A percentile compares a stretch with the other conserved stretches of the same genome.
Conservation (phyloP, 1,140 invertebrate species). For the Pachyrhynchus sulphureomaculatus region DNA sequence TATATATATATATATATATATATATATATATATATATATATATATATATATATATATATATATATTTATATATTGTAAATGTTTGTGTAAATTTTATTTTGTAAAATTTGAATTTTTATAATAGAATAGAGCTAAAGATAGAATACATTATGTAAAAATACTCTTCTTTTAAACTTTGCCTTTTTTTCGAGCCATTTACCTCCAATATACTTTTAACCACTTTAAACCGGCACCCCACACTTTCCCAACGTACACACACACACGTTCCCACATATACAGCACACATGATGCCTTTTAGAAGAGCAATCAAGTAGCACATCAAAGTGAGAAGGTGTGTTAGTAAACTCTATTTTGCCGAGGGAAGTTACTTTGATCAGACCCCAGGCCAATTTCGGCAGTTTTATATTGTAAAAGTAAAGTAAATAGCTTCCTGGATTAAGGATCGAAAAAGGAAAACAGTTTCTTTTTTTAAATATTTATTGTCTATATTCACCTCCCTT, state of each 20-base stretch:
- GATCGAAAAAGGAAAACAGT: neutral
- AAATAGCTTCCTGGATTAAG: conserved; percentile 2
- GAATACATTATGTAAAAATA: too few relatives aligned
- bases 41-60: too few relatives aligned
- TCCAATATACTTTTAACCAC: conserved; percentile 9
- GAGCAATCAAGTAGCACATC: conserved; percentile 36
- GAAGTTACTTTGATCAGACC: conserved; percentile 18
- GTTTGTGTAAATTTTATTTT: too few relatives aligned
- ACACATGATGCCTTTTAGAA: conserved; percentile 20
- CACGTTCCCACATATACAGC: too few relatives aligned
- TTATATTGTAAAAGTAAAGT: conserved; percentile 20
- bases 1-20: too few relatives aligned
- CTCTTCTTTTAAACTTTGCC: neutral
- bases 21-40: too few relatives aligned
- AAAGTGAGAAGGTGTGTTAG: conserved; percentile 37
- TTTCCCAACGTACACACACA: neutral
- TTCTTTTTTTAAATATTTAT: too few relatives aligned
- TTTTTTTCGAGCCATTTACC: conserved; percentile 11
- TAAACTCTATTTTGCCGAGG: conserved; percentile 33
- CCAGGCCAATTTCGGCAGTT: conserved; percentile 21
- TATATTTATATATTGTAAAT: too few relatives aligned
- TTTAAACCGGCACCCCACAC: conserved; percentile 6
- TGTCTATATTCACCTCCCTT: too few relatives aligned
- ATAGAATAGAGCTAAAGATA: too few relatives aligned
- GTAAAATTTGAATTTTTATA: too few relatives aligned